Conservation (phyloP, 1,140 invertebrate genomes). For the Parasteatoda tepidariorum region DNA sequence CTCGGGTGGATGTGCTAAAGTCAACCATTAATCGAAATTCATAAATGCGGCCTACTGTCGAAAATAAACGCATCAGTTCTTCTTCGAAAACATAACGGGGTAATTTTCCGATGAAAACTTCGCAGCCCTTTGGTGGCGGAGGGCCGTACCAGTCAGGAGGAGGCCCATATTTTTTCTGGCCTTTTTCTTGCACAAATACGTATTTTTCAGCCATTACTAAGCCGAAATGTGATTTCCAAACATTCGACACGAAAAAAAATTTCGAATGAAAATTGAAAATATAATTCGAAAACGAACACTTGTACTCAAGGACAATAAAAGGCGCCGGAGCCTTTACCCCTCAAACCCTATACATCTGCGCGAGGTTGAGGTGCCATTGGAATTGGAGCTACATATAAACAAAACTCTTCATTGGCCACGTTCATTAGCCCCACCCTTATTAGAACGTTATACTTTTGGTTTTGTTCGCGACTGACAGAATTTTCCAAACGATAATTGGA, state of each 20-base stretch:
- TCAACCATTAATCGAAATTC: slow-evolving; percentile 73
- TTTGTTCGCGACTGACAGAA: not conserved
- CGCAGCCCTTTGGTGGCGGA: slow-evolving; percentile 69
- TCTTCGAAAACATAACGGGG: slow-evolving; percentile 73
- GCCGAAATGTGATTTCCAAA: no score
- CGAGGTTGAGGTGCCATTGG: no score
- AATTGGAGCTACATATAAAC: no score
- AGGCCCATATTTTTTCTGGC: slow-evolving; percentile 74
- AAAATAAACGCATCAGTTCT: slow-evolving; percentile 71
- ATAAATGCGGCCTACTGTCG: slow-evolving; percentile 71
- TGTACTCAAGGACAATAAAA: no score
- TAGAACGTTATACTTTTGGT: not conserved
- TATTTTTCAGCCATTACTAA: slow-evolving; percentile 71
- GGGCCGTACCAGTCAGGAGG: slow-evolving; percentile 69
- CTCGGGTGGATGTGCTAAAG: slow-evolving; percentile 70
- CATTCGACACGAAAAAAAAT: no score
- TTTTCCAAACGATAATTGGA: not conserved
- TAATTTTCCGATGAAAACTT: slow-evolving; percentile 72
- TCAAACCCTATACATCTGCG: no score
- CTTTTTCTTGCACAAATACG: slow-evolving; percentile 76
- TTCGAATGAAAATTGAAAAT: no score
- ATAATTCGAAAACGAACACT: no score
- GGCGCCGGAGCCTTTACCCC: no score
- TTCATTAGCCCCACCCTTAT: not conserved
- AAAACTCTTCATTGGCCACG: slow-evolving; percentile 3